phyloP scores from a whole-genome alignment of 1,140 invertebrate genomes.

The Homarus americanus region DNA sequence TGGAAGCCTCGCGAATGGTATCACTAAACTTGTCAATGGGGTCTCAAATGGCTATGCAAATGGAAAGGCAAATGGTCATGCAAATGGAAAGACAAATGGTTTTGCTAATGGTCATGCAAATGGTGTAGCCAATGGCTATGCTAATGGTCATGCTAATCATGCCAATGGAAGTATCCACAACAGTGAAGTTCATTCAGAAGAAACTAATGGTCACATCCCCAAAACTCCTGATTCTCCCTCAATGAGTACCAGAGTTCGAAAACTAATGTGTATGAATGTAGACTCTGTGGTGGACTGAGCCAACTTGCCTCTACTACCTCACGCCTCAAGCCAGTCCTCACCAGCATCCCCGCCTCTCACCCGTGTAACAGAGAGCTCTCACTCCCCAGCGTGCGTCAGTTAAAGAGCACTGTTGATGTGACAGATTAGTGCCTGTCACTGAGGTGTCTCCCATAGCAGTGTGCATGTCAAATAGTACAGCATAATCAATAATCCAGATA shows the following conservation, averaged over 20 bases:
- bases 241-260: conserved; percentile 35
- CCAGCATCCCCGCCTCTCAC: conserved; percentile 15
- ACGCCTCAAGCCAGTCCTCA: conserved; percentile 23
- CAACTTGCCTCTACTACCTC: conserved; percentile 18
- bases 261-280: conserved; percentile 60
- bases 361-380: conserved; percentile 6
- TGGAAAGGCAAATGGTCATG: conserved; percentile 82
- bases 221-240: conserved; percentile 15
- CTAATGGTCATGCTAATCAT: conserved; percentile 82
- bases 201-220: conserved; percentile 33
- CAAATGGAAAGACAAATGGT: conserved; percentile 84
- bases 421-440: background rate
- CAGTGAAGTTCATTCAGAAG: conserved; percentile 39
- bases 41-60: conserved; percentile 84
- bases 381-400: background rate
- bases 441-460: conserved; percentile 15
- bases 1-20: conserved; percentile 80
- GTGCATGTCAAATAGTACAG: conserved; percentile 31
- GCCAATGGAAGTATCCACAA: conserved; percentile 75
- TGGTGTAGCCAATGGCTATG: conserved; percentile 83
- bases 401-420: background rate
- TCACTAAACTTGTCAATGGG: conserved; percentile 79
- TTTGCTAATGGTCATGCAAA: conserved; percentile 84
- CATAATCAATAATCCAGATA: conserved; percentile 14
- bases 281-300: conserved; percentile 43